Evolutionary conservation across 2,797 vertebrate genomes (phyloP), one percentile per base, ranked within the genome.

Genomic region (Chelon labrosus): DNA sequence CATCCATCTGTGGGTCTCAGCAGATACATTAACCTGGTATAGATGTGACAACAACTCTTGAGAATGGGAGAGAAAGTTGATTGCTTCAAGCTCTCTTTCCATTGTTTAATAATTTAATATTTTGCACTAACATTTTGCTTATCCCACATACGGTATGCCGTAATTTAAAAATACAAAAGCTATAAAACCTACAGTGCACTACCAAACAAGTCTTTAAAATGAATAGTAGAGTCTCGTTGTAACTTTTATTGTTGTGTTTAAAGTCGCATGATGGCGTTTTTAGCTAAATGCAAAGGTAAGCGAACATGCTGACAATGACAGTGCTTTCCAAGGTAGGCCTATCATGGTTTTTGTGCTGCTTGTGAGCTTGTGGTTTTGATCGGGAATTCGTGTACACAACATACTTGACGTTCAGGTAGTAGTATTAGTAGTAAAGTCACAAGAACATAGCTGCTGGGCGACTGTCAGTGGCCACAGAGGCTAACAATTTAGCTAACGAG

Each of bases 1-100:
- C 37, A 64, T 82, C 69, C 46, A 73, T 78, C 49, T 65, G 70
- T 74, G 70, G 68, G 47, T 63, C 78, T 75, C 70, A 79, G 67
- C 75, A 74, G 54, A 82, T 57, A 44, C 37, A 47, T 19, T 64
- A 51, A 58, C 41, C 61, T 70, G 22, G n/a, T 73, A 67, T 31
- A 72, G 35, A 72, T 72, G 73, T 70, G 71, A 86, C 65, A 70
- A 68, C 65, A 71, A 20, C 67, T 64, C 60, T 14, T 56, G 47
- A 75, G 49, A 70, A 20, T 16, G 50, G 82, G 46, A 37, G 8
- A 57, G 47, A 56, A 75, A 80, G 55, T 31, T 65, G 22, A 70
- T 20, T 14, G 47, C 27, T 25, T 47, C 22, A 70, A 37, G 37
- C 38, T 55, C 7, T 78, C 57, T 61, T 55, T 11, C 35, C 19